A percentile compares a stretch with the other conserved stretches of the same genome.
Conservation (phyloP, 2,113 vertebrate species). For the Marcusenius ussheri region DNA sequence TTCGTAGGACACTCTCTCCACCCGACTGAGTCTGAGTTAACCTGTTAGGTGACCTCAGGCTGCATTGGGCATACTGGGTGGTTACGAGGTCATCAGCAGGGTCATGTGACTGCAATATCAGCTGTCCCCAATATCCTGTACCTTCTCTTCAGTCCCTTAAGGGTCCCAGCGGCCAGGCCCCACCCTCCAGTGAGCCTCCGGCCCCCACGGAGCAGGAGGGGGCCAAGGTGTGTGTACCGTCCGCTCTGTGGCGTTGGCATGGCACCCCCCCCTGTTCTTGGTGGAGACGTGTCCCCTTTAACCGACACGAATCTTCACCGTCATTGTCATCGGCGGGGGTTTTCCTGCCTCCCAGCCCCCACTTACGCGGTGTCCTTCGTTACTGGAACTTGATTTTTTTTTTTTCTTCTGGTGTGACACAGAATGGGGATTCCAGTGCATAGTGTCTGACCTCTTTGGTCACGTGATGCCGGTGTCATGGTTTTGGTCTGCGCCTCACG, state of each 20-base stretch:
- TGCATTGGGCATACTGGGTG: neutral
- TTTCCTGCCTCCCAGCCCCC: neutral
- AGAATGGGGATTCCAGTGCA: neutral
- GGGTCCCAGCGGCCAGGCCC: slow-evolving; percentile 74
- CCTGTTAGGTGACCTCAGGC: neutral
- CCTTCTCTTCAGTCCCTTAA: slow-evolving; percentile 73
- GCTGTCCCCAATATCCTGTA: neutral
- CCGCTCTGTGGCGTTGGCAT: slow-evolving; percentile 63
- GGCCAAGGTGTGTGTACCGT: slow-evolving; percentile 77
- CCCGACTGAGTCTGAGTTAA: neutral
- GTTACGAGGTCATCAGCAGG: neutral
- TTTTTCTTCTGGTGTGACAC: neutral
- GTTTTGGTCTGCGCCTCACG: neutral
- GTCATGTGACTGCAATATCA: neutral
- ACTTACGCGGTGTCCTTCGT: neutral
- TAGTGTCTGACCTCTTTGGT: neutral
- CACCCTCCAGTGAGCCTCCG: slow-evolving; percentile 72
- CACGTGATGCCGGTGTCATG: neutral
- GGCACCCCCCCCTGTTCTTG: slow-evolving; percentile 30
- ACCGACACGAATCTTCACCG: neutral
- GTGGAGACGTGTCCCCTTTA: neutral
- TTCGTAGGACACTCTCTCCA: neutral
- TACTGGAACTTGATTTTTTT: neutral
- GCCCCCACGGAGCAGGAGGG: slow-evolving; percentile 73
- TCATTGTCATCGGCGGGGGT: neutral